These are phyloP conservation scores for Marmota flaviventris DNA, from an alignment of 2,113 vertebrate species.

Conservation along the genomic window DNA sequence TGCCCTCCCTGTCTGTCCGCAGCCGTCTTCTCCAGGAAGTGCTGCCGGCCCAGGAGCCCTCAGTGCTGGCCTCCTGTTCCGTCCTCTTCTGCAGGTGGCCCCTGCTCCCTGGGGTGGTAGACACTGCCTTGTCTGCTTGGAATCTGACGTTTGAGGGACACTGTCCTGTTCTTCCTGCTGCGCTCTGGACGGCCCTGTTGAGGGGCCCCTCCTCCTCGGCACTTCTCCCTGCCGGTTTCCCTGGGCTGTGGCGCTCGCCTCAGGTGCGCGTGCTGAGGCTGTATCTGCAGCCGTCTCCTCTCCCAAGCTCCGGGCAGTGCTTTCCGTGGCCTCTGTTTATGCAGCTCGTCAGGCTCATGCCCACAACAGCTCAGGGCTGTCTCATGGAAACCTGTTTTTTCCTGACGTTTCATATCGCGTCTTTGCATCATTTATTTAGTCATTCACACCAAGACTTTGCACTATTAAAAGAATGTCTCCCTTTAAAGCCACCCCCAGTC, in stretches of 20 bases:
- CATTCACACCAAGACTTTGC: neutral
- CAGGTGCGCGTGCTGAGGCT: neutral
- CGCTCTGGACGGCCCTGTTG: constrained; percentile 6
- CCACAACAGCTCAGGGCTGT: neutral
- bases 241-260: neutral
- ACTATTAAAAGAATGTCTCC: neutral
- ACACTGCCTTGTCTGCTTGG: neutral
- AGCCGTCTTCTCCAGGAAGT: neutral
- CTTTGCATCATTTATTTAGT: neutral
- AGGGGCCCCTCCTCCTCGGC: neutral
- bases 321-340: neutral
- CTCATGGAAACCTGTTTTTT: neutral
- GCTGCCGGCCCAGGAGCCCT: too few species aligned
- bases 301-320: neutral
- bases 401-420: neutral
- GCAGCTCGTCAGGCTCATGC: neutral
- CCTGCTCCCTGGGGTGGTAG: neutral
- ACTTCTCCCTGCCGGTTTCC: neutral
- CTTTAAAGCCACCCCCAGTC: neutral
- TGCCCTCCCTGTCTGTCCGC: too few species aligned
- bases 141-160: neutral
- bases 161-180: neutral
- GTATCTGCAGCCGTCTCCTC: neutral
- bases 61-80: neutral
- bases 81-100: neutral